Evolutionary conservation across 2,113 vertebrate species (phyloP).

Genomic region (Nibea albiflora): DNA sequence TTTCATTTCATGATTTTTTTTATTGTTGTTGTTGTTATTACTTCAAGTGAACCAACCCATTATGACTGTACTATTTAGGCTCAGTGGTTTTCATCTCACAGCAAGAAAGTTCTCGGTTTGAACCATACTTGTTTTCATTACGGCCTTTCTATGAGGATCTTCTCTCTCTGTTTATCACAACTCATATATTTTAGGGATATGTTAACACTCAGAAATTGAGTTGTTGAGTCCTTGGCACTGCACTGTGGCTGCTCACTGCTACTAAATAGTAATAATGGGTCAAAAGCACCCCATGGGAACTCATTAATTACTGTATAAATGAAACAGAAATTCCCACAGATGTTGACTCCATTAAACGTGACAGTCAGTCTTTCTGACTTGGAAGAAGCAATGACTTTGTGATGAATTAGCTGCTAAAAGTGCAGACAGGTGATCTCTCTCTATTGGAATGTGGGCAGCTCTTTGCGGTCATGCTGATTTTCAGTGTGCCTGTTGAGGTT

Average conservation of each 20-base stretch:
- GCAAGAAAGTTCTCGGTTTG: neutral
- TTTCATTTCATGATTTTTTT: conserved; percentile 3
- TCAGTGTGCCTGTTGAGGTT: conserved; percentile 22
- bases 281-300: neutral
- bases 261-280: neutral
- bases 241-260: conserved; percentile 1
- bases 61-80: neutral
- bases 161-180: neutral
- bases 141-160: neutral
- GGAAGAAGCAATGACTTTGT: conserved; percentile 33
- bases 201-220: neutral
- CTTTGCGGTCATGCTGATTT: conserved; percentile 54
- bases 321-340: conserved; percentile 29
- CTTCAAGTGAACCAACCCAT: neutral
- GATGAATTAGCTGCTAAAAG: conserved; percentile 42
- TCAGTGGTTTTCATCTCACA: neutral
- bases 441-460: conserved; percentile 64
- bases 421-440: conserved; percentile 60
- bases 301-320: conserved; percentile 30
- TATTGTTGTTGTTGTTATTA: neutral
- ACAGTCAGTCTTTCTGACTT: conserved; percentile 18
- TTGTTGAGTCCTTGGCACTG: neutral
- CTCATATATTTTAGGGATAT: neutral
- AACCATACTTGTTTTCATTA: neutral
- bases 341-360: conserved; percentile 36